Percentiles rank a stretch among this genome's conserved stretches.
These are phyloP conservation scores for Chanos chanos DNA, from an alignment of 2,797 vertebrate species.

Conservation along the genomic window DNA sequence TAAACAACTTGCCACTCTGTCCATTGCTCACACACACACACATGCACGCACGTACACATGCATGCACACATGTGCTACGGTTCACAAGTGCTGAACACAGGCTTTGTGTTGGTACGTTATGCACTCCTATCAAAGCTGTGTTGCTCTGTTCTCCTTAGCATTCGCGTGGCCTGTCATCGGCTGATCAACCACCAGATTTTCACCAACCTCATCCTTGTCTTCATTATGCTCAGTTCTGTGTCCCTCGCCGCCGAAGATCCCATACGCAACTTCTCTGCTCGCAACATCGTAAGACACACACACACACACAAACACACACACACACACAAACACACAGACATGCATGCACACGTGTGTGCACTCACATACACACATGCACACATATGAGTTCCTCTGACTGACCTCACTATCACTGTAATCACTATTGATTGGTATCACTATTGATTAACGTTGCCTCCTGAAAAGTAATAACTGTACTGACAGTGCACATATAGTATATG, in stretches of 20 bases:
- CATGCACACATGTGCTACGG: not conserved
- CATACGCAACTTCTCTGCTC: slow-evolving; percentile 90
- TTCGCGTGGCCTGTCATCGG: slow-evolving; percentile 91
- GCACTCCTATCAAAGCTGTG: not conserved
- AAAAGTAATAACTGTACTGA: too few relatives aligned
- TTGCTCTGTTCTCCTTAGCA: slow-evolving; percentile 59
- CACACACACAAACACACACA: not conserved
- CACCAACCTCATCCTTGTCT: slow-evolving; percentile 97
- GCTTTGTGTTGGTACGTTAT: not conserved
- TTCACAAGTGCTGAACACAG: too few relatives aligned
- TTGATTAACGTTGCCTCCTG: too few relatives aligned
- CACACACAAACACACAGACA: too few relatives aligned
- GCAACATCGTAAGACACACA: slow-evolving; percentile 85
- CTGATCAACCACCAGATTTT: slow-evolving; percentile 98
- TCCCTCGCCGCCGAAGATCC: slow-evolving; percentile 96
- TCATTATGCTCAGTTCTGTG: slow-evolving; percentile 98
- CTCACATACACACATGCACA: too few relatives aligned
- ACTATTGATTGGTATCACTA: too few relatives aligned
- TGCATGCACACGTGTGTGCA: too few relatives aligned
- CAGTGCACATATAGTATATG: too few relatives aligned
- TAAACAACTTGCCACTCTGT: too few relatives aligned
- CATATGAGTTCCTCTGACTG: slow-evolving; percentile 42
- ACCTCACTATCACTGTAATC: too few relatives aligned
- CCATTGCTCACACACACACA: too few relatives aligned
- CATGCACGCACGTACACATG: not conserved